Percentiles rank a stretch among this genome's conserved stretches.
These are phyloP conservation scores for Lycaena phlaeas DNA, from an alignment of 2,888 invertebrate species.

Conservation along the genomic window DNA sequence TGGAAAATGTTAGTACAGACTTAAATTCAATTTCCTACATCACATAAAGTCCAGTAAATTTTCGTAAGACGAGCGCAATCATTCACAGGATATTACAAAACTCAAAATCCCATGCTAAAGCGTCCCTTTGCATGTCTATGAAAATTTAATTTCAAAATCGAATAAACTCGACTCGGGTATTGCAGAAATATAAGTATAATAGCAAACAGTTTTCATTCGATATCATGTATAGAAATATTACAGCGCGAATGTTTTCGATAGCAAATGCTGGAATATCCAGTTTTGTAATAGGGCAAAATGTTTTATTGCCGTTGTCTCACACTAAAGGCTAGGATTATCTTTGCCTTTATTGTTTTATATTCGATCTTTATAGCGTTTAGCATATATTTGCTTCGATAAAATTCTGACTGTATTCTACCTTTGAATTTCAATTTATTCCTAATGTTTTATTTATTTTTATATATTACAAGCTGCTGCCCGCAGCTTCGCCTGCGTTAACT, in stretches of 20 bases:
- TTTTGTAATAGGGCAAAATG: too few species aligned
- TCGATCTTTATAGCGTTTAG: not conserved
- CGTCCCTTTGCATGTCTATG: slow-evolving; percentile 24
- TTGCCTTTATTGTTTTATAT: not conserved
- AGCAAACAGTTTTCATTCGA: not conserved
- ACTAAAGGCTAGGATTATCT: not conserved
- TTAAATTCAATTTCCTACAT: not conserved
- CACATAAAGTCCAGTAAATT: not conserved
- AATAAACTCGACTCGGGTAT: slow-evolving; percentile 24
- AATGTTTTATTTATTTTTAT: too few species aligned
- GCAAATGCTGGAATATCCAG: too few species aligned
- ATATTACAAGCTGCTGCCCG: too few species aligned
- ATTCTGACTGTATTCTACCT: not conserved
- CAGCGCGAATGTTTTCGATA: slow-evolving; percentile 20
- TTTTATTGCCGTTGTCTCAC: too few species aligned
- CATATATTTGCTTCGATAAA: not conserved
- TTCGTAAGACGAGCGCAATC: slow-evolving; percentile 17
- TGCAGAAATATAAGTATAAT: slow-evolving; percentile 22
- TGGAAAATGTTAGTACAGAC: too few species aligned
- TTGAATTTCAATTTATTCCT: not conserved
- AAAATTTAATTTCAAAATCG: slow-evolving; percentile 41
- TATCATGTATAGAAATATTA: slow-evolving; percentile 27
- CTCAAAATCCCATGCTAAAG: slow-evolving; percentile 25
- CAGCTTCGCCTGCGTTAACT: too few species aligned
- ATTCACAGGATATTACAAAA: slow-evolving; percentile 28